Conservation (phyloP, 2,888 invertebrate species). For the Diploptera punctata region DNA sequence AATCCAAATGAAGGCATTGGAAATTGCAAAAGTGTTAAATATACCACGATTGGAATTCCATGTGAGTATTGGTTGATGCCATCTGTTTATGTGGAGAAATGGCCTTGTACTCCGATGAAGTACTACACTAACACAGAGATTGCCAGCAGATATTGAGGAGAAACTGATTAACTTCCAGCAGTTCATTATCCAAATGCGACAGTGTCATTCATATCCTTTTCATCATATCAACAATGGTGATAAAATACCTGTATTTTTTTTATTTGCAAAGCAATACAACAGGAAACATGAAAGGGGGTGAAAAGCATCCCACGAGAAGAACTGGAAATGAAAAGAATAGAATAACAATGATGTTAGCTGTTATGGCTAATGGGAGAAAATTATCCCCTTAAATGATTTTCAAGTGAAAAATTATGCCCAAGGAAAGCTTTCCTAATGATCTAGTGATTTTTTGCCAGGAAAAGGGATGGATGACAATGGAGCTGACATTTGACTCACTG, state of each 20-base stretch:
- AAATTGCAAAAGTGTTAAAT: too few relatives aligned
- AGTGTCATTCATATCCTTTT: background rate
- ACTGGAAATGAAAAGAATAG: conserved; percentile 32
- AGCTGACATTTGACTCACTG: too few relatives aligned
- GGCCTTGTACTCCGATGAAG: background rate
- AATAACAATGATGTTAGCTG: conserved; percentile 15
- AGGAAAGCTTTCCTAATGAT: conserved; percentile 36
- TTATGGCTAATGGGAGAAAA: conserved; percentile 28
- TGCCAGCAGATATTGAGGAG: conserved; percentile 14
- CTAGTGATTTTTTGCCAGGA: conserved; percentile 39
- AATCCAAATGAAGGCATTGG: too few relatives aligned
- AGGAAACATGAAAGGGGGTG: conserved; percentile 26
- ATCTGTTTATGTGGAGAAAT: background rate
- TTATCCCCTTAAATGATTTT: conserved; percentile 24
- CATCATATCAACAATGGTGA: conserved; percentile 30
- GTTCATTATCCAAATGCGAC: conserved; percentile 18
- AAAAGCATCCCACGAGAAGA: conserved; percentile 5
- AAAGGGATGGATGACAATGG: conserved; percentile 42
- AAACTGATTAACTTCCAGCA: conserved; percentile 19
- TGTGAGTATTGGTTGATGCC: background rate
- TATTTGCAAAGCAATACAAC: conserved; percentile 32
- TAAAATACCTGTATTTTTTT: conserved; percentile 28
- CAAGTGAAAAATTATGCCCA: conserved; percentile 37
- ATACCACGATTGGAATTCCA: background rate
- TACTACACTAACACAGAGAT: background rate